Evolutionary conservation across 2,888 invertebrate genomes (phyloP).

Genomic region (Aphodius granarius): DNA sequence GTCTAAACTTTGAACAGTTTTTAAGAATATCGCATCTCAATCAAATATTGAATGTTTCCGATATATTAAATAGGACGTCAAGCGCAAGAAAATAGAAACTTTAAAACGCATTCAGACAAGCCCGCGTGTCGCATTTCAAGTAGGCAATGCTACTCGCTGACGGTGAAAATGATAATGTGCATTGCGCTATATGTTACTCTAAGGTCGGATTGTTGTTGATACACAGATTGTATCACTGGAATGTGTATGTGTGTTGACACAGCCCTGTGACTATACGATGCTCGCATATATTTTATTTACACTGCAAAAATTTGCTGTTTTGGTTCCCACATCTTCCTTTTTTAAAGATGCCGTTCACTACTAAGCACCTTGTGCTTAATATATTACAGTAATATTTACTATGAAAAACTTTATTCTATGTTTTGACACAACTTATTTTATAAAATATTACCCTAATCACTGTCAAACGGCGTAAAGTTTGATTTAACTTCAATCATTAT

Average conservation of each 20-base stretch:
- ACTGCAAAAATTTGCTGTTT: background rate
- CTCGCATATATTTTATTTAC: background rate
- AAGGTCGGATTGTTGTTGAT: background rate
- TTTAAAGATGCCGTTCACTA: background rate
- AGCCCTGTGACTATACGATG: background rate
- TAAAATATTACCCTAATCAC: too few species aligned
- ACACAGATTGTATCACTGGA: background rate
- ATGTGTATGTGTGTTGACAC: background rate
- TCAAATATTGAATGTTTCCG: background rate
- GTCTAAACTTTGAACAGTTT: background rate
- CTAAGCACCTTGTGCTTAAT: too few species aligned
- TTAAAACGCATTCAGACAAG: background rate
- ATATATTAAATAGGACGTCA: background rate
- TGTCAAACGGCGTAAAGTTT: too few species aligned
- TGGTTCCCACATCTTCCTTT: background rate
- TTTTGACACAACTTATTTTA: too few species aligned
- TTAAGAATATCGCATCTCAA: background rate
- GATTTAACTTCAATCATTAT: background rate
- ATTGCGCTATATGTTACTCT: background rate
- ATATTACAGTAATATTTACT: too few species aligned
- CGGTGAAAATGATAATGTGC: background rate
- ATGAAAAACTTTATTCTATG: too few species aligned
- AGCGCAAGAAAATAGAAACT: background rate
- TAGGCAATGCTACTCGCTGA: background rate
- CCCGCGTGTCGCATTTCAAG: background rate